Evolutionary conservation across 2,797 vertebrate species (phyloP), one percentile per base, ranked within the genome.

Genomic region (Parauchenoglanis ngamensis): DNA sequence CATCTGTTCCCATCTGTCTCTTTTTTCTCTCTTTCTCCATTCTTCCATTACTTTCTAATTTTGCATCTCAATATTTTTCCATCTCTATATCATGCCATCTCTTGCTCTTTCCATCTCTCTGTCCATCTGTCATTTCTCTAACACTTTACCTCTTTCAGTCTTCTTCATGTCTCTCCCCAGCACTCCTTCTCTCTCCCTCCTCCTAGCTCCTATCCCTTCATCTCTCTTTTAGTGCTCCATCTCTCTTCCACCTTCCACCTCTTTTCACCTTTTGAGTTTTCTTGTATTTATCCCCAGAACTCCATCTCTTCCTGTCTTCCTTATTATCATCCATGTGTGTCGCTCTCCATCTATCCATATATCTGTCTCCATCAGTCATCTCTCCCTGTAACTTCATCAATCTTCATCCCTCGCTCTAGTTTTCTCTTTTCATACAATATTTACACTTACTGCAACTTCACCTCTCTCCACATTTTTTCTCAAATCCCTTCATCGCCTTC

Each of bases 141-240:
- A 19, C 68, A 72, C 73, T 61, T 8, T 46, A 25, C 23, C 61
- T 87, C 90, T 87, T 76, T n/a, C 76, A 28, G 17, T 82, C 82
- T 82, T 49, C 21, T 46, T 49, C 23, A 46, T 49, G 87, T 91
- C 87, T 73, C 40, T 87, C 90, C 88, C 87, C 35, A 28, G 54
- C 23, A 72, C 83, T 91, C 88, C 90, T 92, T 93, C 92, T 92
- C 90, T 92, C 89, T 86, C 86, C 85, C 92, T 87, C 89, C 92
- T 87, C 88, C 89, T 88, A 89, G 90, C 88, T 89, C 87, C 75
- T n/a, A 56, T 82, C 70, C 90, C 86, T 85, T 87, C 91, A 88
- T 89, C 88, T 46, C 21, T 73, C 8, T 21, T 52, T 49, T 56
- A 28, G 28, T 31, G n/a, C 31, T 85, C 87, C 91, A 86, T 89